A percentile compares a stretch with the other conserved stretches of the same genome.
phyloP scores from a whole-genome alignment of 2,113 vertebrate species.

The Cynocephalus volans region DNA sequence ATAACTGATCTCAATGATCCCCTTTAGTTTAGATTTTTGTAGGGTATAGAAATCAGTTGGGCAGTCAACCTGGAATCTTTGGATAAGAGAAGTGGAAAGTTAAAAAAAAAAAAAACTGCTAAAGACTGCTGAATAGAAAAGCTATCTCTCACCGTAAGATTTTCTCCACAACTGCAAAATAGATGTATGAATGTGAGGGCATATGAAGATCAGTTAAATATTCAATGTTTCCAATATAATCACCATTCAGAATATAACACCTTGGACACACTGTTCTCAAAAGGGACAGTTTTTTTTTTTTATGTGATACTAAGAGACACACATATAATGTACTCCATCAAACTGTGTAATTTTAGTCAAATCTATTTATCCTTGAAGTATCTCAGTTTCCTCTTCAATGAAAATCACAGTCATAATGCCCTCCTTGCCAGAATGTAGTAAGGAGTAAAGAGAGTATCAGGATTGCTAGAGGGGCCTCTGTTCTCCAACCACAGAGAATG shows the following conservation, averaged over 20 bases:
- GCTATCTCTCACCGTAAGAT: neutral
- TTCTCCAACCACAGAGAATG: neutral
- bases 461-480: neutral
- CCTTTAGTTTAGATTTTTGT: neutral
- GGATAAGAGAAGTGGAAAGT: neutral
- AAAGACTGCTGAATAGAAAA: constrained; percentile 7
- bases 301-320: neutral
- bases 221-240: neutral
- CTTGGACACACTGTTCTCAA: neutral
- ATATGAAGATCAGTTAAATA: neutral
- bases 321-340: neutral
- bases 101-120: neutral
- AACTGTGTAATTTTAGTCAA: neutral
- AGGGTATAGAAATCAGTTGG: neutral
- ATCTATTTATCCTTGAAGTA: neutral
- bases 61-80: neutral
- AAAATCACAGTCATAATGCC: neutral
- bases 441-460: neutral
- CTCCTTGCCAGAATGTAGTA: neutral
- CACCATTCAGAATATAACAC: neutral
- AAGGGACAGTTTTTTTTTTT: neutral
- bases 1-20: neutral
- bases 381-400: neutral
- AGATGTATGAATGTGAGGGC: neutral
- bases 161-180: neutral